Base-by-base conservation (phyloP, 30 jellyfish, hydroid and myxozoan species). In the Mastigias papua region DNA sequence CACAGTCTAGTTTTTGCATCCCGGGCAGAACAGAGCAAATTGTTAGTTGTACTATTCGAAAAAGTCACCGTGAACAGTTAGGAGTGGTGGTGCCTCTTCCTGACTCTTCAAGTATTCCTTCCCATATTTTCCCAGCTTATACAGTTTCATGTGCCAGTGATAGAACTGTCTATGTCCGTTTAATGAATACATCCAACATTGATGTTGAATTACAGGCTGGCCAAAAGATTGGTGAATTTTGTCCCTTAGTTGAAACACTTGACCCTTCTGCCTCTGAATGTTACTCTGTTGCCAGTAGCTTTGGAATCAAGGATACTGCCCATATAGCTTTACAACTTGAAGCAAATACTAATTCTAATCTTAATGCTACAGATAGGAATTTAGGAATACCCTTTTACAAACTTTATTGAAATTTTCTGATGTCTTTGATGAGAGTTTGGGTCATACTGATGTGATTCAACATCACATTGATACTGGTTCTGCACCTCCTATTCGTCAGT, bases 401-500 rank as follows among this genome's bases (percentile, higher is more conserved):
- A 82, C 92, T 22, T 68, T 69, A 25, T 7, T 82, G 28, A 1
- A 68, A 67, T 82, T 25, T 69, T 82, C 92, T 82, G 92, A 82
- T 60, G 92, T 82, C 29, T 82, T 82, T 82, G 92, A 67, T 1
- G 69, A 66, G n/a, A 30, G 86, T 70, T 49, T 48, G 58, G 95
- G 95, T 13, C 95, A 86, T 32, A 61, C 89, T 26, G 65, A 46
- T 68, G 84, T 80, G 19, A 51, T 89, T 51, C 61, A 48, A 7
- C 97, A 89, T 42, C 34, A 64, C 5, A 89, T 80, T 29, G 89
- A 72, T 25, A 89, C 93, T 50, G 97, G 92, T 62, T 28, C 33
- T 65, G 79, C 92, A n/a, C 32, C 58, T 29, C 87, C 93, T 5
- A 88, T 88, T 27, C 87, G 87, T 9, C 95, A 88, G 64, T 33